Evolutionary conservation across 2,797 vertebrate species (phyloP), one percentile per base, ranked within the genome.

Genomic region (Cygnus olor): DNA sequence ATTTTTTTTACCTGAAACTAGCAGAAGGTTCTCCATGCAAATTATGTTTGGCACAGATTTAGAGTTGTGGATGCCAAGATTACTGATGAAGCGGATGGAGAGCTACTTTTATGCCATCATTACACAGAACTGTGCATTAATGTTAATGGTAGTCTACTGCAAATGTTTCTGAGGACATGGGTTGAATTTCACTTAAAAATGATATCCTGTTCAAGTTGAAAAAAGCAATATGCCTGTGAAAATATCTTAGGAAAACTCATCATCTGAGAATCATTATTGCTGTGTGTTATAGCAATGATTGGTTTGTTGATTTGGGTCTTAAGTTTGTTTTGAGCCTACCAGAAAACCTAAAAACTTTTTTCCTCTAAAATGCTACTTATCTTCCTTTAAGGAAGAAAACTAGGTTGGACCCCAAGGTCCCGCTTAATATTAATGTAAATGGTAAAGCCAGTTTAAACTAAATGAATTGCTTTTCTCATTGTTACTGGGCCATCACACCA

Each of bases 21-120:
- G 68, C 32, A 63, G 71, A 85, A 80, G 42, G 49, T 84, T 90
- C 63, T 70, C 56, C 42, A 36, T 82, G 78, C 74, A 94, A 32
- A 89, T 82, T 36, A 36, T 56, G 34, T 47, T 72, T 95, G 93
- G 86, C 74, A 68, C 34, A 42, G 71, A 24, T 54, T 32, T 27
- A 80, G 57, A 44, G 56, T 21, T 74, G 44, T 90, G 79, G 64
- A 78, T 95, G 86, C 96, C 86, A 93, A 69, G 71, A 72, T 68
- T 28, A 7, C 34, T 86, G 78, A 73, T 66, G 56, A 51, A 86
- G 73, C 66, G 53, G 53, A 83, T 65, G 90, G 68, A 85, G 72
- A 87, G 36, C 44, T 83, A 5, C 53, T 65, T 63, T 28, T 76
- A 14, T 57, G 74, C 74, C 61, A 64, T 85, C 36, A n/a, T 71